These are phyloP conservation scores for Nothocercus nigrocapillus DNA, from an alignment of 2,113 vertebrate genomes.

Conservation along the genomic window DNA sequence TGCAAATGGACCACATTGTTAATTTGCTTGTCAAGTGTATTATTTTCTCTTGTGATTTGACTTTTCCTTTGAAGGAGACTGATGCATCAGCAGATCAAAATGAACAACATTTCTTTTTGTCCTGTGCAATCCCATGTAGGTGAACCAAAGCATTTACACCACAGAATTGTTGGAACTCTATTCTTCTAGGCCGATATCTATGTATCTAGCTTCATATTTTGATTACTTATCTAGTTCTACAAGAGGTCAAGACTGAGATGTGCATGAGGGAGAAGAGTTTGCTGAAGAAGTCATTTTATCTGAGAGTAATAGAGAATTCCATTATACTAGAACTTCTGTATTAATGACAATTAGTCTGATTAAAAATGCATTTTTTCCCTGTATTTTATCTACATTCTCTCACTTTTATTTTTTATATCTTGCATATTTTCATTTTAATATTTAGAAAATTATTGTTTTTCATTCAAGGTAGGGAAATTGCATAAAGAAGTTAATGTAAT, in stretches of 20 bases:
- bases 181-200: neutral
- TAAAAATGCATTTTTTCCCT: neutral
- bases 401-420: neutral
- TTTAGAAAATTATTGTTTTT: neutral
- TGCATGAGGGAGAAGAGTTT: neutral
- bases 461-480: neutral
- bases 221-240: neutral
- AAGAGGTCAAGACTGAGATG: neutral
- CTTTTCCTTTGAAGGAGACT: conserved; percentile 11
- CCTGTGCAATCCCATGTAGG: neutral
- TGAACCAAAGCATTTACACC: neutral
- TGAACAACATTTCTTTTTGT: neutral
- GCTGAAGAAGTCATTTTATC: neutral
- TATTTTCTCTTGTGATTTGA: conserved; percentile 14
- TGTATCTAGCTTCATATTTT: neutral
- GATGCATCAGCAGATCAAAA: neutral
- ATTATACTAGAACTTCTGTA: neutral
- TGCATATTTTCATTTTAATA: neutral
- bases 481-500: neutral
- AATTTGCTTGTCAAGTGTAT: conserved; percentile 7
- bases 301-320: neutral
- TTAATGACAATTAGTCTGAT: neutral
- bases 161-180: neutral
- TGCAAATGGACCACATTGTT: neutral
- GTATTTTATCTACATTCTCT: neutral